phyloP scores from a whole-genome alignment of 2,113 vertebrate genomes.

The Hyla sarda region DNA sequence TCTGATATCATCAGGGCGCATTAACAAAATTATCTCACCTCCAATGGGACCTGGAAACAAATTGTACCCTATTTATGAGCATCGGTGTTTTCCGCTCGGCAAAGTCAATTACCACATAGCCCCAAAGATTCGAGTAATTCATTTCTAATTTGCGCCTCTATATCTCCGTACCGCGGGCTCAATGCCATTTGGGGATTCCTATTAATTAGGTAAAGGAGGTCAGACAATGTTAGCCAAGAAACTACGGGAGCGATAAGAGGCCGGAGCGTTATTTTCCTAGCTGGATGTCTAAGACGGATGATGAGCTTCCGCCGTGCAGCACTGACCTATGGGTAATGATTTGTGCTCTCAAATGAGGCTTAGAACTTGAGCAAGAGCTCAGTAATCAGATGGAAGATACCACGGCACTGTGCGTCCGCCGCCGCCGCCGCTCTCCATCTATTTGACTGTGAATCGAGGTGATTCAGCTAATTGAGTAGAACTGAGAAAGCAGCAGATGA shows the following conservation, averaged over 20 bases:
- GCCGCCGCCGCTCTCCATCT: background rate
- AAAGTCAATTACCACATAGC: constrained; percentile 71
- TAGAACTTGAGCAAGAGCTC: background rate
- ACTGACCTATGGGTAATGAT: constrained; percentile 52
- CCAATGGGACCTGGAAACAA: background rate
- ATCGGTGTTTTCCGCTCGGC: constrained; percentile 55
- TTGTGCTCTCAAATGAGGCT: constrained; percentile 14
- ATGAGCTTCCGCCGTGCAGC: constrained; percentile 56
- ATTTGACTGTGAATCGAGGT: background rate
- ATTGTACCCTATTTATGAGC: background rate
- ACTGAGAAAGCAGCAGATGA: background rate
- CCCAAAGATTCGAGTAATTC: constrained; percentile 67
- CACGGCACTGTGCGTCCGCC: background rate
- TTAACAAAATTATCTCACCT: background rate
- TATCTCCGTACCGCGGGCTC: constrained; percentile 68
- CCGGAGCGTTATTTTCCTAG: constrained; percentile 41
- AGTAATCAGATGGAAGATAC: background rate
- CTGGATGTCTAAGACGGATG: constrained; percentile 61
- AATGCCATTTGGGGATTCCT: constrained; percentile 66
- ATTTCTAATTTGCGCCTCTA: constrained; percentile 74
- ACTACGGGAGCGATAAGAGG: constrained; percentile 60
- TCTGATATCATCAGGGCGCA: background rate
- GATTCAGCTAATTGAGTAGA: constrained; percentile 12
- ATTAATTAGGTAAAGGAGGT: constrained; percentile 71
- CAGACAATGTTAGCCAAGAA: constrained; percentile 62